phyloP scores from a whole-genome alignment of 2,797 vertebrate species.

The Nannoperca obscura region DNA sequence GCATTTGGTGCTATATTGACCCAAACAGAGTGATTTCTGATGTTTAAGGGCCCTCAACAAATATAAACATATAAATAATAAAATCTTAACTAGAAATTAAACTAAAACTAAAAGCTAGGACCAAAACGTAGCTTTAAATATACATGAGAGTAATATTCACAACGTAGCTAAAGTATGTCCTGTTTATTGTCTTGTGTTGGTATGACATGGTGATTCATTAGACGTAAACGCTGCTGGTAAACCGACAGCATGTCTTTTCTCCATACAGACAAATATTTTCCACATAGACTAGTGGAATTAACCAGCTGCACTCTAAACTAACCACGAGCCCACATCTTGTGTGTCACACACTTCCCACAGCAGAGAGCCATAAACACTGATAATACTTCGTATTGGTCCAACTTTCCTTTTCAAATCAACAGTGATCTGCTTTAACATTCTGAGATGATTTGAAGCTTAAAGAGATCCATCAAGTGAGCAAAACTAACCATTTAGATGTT shows the following conservation, averaged over 20 bases:
- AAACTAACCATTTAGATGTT: background rate
- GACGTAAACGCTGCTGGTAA: background rate
- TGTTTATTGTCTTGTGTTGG: background rate
- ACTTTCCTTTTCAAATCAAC: slow-evolving; percentile 12
- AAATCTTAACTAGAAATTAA: background rate
- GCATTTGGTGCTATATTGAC: no score
- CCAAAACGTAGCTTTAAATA: background rate
- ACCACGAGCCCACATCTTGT: background rate
- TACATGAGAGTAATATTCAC: background rate
- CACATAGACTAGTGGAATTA: background rate
- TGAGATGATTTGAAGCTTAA: background rate
- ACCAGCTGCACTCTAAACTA: background rate
- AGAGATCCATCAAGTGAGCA: background rate
- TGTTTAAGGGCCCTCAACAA: background rate
- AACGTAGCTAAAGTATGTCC: background rate
- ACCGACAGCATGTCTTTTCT: background rate
- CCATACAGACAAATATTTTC: background rate
- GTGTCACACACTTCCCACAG: no score
- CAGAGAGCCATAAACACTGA: background rate
- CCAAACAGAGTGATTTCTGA: background rate
- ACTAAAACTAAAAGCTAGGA: background rate
- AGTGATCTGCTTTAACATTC: background rate
- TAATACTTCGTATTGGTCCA: slow-evolving; percentile 3
- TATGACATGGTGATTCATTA: background rate
- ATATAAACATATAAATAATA: background rate